phyloP scores from a whole-genome alignment of 2,888 invertebrate species.

The Eristalinus sepulchralis region DNA sequence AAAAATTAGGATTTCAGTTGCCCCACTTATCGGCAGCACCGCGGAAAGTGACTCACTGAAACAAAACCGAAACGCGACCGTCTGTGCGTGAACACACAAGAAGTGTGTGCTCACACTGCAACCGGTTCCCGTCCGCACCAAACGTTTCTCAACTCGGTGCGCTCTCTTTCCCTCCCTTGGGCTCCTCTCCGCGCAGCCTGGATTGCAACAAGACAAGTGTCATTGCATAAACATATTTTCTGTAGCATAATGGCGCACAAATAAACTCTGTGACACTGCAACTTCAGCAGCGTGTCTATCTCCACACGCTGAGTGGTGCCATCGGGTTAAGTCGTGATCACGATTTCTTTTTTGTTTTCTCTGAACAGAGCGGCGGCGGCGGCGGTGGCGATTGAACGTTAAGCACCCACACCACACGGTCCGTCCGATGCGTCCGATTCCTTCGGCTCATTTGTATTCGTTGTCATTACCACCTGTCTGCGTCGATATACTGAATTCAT shows the following conservation, averaged over 20 bases:
- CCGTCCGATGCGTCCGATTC: neutral
- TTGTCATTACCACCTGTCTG: constrained; percentile 27
- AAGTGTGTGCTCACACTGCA: neutral
- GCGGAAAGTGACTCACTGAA: neutral
- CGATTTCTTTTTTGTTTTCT: neutral
- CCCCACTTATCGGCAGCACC: constrained; percentile 19
- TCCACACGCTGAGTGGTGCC: neutral
- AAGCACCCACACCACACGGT: neutral
- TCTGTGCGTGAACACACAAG: neutral
- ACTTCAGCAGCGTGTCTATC: neutral
- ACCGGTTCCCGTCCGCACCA: neutral
- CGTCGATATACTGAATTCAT: constrained; percentile 15
- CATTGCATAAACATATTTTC: constrained; percentile 37
- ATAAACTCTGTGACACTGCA: neutral
- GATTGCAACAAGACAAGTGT: constrained; percentile 37
- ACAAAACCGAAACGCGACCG: neutral
- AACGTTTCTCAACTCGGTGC: neutral
- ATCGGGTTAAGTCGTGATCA: neutral
- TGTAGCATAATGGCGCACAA: constrained; percentile 2
- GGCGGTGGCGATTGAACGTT: neutral
- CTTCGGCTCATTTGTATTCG: constrained; percentile 6
- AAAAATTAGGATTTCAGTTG: constrained; percentile 25
- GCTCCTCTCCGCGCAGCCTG: neutral
- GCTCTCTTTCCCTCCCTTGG: neutral
- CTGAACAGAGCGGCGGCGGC: neutral